Conservation (phyloP, 2,113 vertebrate genomes). For the Anguilla rostrata region DNA sequence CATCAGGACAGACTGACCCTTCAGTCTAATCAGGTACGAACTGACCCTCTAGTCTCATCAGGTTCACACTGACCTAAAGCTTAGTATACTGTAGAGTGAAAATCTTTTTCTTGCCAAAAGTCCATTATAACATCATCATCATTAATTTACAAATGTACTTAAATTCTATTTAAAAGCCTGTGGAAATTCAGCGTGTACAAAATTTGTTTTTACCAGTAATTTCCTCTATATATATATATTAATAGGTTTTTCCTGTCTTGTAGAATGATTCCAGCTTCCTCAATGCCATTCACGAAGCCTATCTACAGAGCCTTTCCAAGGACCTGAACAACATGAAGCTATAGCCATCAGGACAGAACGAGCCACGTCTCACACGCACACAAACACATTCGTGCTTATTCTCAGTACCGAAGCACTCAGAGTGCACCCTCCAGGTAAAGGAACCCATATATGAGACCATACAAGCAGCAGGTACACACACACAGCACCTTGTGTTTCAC, state of each 20-base stretch:
- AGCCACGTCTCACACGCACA: conserved; percentile 10
- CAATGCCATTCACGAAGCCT: conserved; percentile 87
- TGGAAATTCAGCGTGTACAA: too few species aligned
- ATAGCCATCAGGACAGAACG: conserved; percentile 60
- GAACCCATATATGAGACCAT: neutral
- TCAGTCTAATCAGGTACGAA: neutral
- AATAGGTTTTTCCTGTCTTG: conserved; percentile 29
- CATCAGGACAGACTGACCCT: too few species aligned
- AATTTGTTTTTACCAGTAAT: too few species aligned
- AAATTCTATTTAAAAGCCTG: too few species aligned
- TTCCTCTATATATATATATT: too few species aligned
- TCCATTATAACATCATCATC: too few species aligned
- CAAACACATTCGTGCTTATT: conserved; percentile 60
- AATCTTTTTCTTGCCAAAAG: too few species aligned
- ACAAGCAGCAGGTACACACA: neutral
- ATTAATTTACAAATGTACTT: too few species aligned
- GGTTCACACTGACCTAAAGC: neutral
- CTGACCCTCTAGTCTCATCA: neutral
- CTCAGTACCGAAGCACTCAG: conserved; percentile 36
- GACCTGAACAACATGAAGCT: conserved; percentile 81
- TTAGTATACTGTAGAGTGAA: too few species aligned
- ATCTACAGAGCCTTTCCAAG: conserved; percentile 87
- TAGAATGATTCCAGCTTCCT: conserved; percentile 92
- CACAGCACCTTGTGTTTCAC: neutral
- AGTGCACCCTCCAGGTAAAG: conserved; percentile 3